Conservation (phyloP, 2,113 vertebrate species). For the Excalfactoria chinensis region DNA sequence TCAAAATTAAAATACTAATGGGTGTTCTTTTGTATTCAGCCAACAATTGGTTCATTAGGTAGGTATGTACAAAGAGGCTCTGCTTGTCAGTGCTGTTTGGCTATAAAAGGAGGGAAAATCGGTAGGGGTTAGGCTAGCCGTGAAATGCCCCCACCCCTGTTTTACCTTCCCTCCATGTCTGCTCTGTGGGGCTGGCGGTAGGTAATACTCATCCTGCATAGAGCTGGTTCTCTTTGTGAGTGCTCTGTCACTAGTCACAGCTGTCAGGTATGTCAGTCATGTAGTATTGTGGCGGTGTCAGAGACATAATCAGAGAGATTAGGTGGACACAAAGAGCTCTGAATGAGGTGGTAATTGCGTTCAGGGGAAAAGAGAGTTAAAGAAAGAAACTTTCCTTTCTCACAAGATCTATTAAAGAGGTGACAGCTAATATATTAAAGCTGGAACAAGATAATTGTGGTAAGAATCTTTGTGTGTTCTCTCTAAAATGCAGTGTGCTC, state of each 20-base stretch:
- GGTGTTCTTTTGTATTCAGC: constrained; percentile 52
- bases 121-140: constrained; percentile 40
- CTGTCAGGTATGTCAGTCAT: constrained; percentile 82
- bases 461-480: constrained; percentile 80
- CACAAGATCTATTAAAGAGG: constrained; percentile 78
- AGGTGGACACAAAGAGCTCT: constrained; percentile 79
- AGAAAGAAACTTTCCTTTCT: constrained; percentile 82
- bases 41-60: constrained; percentile 64
- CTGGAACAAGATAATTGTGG: constrained; percentile 80
- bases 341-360: constrained; percentile 80
- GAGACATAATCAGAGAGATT: constrained; percentile 78
- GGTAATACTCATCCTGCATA: constrained; percentile 76
- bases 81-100: constrained; percentile 50
- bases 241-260: constrained; percentile 73
- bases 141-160: constrained; percentile 56
- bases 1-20: constrained; percentile 64
- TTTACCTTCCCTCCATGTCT: constrained; percentile 62
- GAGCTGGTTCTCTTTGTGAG: constrained; percentile 70
- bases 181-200: constrained; percentile 58
- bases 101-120: constrained; percentile 60
- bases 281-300: constrained; percentile 80
- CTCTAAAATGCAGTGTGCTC: constrained; percentile 60
- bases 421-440: constrained; percentile 82
- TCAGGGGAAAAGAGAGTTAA: constrained; percentile 76
- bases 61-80: constrained; percentile 64